phyloP scores from a whole-genome alignment of 2,888 invertebrate species.

The Mesorhabditis belari region DNA sequence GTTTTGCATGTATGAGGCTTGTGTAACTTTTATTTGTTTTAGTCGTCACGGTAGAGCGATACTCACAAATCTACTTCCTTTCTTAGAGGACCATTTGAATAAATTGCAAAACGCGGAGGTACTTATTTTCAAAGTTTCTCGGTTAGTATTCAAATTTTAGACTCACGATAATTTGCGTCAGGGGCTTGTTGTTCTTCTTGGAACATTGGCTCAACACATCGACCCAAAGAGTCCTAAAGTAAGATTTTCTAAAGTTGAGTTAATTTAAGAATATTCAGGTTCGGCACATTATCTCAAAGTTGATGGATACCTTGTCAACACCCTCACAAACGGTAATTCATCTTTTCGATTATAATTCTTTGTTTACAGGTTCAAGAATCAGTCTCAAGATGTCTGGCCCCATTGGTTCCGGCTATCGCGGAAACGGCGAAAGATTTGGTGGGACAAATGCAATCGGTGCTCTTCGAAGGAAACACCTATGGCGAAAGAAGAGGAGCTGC shows the following conservation, averaged over 20 bases:
- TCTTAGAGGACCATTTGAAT: constrained; percentile 28
- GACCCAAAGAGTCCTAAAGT: constrained; percentile 61
- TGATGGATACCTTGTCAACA: constrained; percentile 83
- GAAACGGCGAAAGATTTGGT: constrained; percentile 83
- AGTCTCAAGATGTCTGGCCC: constrained; percentile 88
- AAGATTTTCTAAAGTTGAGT: not conserved
- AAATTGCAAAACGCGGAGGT: constrained; percentile 38
- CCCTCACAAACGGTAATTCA: constrained; percentile 80
- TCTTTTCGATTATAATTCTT: no score
- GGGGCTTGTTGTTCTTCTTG: constrained; percentile 89
- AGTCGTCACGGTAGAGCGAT: constrained; percentile 79
- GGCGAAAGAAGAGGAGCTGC: constrained; percentile 91
- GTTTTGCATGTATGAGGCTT: no score
- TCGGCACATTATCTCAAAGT: constrained; percentile 74
- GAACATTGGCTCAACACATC: constrained; percentile 74
- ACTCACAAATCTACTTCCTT: constrained; percentile 54
- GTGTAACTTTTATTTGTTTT: no score
- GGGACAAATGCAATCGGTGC: constrained; percentile 74
- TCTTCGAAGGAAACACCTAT: constrained; percentile 83
- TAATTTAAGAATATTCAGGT: constrained; percentile 2
- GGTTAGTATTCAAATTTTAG: constrained; percentile 61
- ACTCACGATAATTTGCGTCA: constrained; percentile 86
- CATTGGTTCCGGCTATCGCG: constrained; percentile 82
- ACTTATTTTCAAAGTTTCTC: no score
- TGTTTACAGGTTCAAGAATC: constrained; percentile 79